phyloP scores from a whole-genome alignment of 2,888 invertebrate species.

The Xanthorhoe designata region DNA sequence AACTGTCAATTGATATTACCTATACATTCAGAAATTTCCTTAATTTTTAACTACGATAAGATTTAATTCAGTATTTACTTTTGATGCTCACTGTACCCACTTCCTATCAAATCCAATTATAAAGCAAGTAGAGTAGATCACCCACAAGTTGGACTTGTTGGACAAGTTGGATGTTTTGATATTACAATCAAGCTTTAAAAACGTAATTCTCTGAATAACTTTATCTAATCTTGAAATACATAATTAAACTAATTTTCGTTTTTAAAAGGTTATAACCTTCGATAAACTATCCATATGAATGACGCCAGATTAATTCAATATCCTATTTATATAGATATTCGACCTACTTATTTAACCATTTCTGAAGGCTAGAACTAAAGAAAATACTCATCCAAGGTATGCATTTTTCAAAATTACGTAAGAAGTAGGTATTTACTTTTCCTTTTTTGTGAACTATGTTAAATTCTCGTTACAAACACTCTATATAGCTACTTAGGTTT shows the following conservation, averaged over 20 bases:
- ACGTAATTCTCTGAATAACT: slow-evolving; percentile 36
- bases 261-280: slow-evolving; percentile 69
- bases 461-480: too few relatives aligned
- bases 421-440: too few relatives aligned
- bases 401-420: too few relatives aligned
- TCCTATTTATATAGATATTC: slow-evolving; percentile 39
- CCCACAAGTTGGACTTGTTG: slow-evolving; percentile 20
- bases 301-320: slow-evolving; percentile 51
- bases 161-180: slow-evolving; percentile 29
- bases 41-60: background rate
- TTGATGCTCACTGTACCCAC: background rate
- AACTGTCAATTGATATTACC: too few relatives aligned
- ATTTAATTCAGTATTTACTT: background rate
- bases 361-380: background rate
- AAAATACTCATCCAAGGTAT: too few relatives aligned
- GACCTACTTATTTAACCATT: slow-evolving; percentile 40
- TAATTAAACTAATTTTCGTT: slow-evolving; percentile 68
- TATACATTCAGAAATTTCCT: background rate
- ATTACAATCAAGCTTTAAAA: slow-evolving; percentile 31
- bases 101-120: slow-evolving; percentile 8
- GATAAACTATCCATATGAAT: slow-evolving; percentile 65
- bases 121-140: slow-evolving; percentile 18
- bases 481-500: too few relatives aligned
- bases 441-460: too few relatives aligned
- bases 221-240: slow-evolving; percentile 60